Percentiles rank a stretch among this genome's conserved stretches.
Evolutionary conservation across 2,888 invertebrate species (phyloP).

Genomic region (Idaea biselata): DNA sequence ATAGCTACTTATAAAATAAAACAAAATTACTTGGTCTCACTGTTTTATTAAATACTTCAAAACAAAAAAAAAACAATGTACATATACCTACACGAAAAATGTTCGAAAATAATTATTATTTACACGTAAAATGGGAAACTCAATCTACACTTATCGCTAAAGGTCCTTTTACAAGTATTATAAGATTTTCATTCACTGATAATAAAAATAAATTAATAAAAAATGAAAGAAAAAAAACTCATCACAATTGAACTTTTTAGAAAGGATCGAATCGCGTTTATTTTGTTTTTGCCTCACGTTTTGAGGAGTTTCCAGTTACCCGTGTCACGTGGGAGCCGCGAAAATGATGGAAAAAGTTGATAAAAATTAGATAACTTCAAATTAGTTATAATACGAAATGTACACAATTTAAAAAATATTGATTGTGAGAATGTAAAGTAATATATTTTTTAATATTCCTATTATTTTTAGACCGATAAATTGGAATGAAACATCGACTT

Average conservation of each 20-base stretch:
- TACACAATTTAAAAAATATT: slow-evolving; percentile 25
- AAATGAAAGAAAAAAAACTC: slow-evolving; percentile 3
- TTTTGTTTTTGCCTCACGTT: no score
- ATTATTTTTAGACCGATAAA: slow-evolving; percentile 19
- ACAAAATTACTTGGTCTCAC: slow-evolving; percentile 46
- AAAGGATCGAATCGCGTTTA: slow-evolving; percentile 20
- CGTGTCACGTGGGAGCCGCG: no score
- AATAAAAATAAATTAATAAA: neutral
- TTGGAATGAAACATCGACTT: slow-evolving; percentile 60
- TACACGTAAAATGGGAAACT: slow-evolving; percentile 38
- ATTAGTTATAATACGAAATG: no score
- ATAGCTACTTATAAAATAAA: slow-evolving; percentile 25
- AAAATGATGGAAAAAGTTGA: no score
- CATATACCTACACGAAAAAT: slow-evolving; percentile 34
- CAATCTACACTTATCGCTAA: slow-evolving; percentile 17
- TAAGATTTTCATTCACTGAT: neutral
- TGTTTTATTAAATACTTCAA: slow-evolving; percentile 57
- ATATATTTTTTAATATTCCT: slow-evolving; percentile 33
- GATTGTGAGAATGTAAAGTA: slow-evolving; percentile 31
- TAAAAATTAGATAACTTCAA: no score
- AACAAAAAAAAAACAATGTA: slow-evolving; percentile 53
- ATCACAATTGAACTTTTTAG: slow-evolving; percentile 17
- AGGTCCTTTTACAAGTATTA: slow-evolving; percentile 12
- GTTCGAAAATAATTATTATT: slow-evolving; percentile 40
- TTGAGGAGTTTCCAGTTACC: no score